phyloP scores from a whole-genome alignment of 2,888 invertebrate species.

The Agapostemon virescens region DNA sequence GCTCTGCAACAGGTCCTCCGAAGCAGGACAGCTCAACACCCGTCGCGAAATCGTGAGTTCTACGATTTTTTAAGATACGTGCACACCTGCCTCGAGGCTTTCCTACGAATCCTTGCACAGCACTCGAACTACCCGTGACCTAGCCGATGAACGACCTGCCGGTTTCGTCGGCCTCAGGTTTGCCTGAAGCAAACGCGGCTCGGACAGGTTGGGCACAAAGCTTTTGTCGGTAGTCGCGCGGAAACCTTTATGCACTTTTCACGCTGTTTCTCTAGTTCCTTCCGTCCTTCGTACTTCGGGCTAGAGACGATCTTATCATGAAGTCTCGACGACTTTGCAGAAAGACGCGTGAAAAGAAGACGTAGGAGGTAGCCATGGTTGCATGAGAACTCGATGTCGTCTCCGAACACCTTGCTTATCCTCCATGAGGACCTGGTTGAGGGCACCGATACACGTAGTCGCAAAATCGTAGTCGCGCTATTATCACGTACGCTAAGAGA shows the following conservation, averaged over 20 bases:
- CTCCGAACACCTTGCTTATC: neutral
- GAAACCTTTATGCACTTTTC: neutral
- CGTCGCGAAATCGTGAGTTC: conserved; percentile 79
- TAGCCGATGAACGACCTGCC: conserved; percentile 23
- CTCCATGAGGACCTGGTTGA: neutral
- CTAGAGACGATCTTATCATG: neutral
- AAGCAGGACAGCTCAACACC: conserved; percentile 75
- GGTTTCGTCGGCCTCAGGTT: neutral
- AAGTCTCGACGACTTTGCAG: conserved; percentile 28
- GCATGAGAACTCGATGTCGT: conserved; percentile 8
- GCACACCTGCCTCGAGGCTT: conserved; percentile 24
- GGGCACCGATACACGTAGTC: neutral
- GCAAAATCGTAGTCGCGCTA: conserved; percentile 3
- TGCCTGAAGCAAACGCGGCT: neutral
- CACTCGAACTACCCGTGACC: conserved; percentile 8
- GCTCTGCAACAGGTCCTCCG: conserved; percentile 78
- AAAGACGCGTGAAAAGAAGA: conserved; percentile 10
- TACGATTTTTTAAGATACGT: conserved; percentile 42
- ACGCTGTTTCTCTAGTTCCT: neutral
- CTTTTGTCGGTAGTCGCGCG: neutral
- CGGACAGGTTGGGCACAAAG: conserved; percentile 4
- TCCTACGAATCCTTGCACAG: conserved; percentile 34
- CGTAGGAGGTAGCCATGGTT: conserved; percentile 6
- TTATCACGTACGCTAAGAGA: neutral
- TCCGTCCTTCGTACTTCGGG: neutral